Evolutionary conservation across 2,113 vertebrate genomes (phyloP).

Genomic region (Chrysochloris asiatica): DNA sequence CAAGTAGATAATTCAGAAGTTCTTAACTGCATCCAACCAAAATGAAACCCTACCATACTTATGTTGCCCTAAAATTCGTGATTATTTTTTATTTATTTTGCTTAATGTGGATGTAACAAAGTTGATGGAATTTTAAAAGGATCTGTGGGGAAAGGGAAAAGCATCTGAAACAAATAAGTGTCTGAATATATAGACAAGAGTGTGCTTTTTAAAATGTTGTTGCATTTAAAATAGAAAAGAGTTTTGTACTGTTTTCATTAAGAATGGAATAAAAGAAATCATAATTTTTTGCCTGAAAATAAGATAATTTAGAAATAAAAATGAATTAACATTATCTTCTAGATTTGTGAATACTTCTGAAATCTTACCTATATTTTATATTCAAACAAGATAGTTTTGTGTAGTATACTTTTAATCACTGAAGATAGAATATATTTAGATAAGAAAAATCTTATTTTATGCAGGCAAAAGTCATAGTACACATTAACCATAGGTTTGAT

Average conservation of each 20-base stretch:
- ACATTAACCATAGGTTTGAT: neutral
- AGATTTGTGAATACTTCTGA: neutral
- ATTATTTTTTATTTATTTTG: slow-evolving; percentile 9
- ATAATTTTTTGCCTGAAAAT: neutral
- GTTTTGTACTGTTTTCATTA: neutral
- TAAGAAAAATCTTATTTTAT: slow-evolving; percentile 26
- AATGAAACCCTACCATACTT: neutral
- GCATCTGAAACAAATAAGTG: neutral
- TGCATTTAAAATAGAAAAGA: neutral
- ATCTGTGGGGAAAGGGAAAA: neutral
- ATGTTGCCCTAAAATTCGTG: neutral
- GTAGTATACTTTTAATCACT: neutral
- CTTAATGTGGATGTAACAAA: neutral
- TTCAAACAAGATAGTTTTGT: neutral
- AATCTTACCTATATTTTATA: neutral
- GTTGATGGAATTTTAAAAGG: neutral
- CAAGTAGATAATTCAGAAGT: neutral
- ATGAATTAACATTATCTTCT: neutral
- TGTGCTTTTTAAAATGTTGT: neutral
- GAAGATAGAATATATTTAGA: neutral
- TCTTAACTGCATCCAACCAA: neutral
- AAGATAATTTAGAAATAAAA: neutral
- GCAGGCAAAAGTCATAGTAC: neutral
- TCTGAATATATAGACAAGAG: neutral
- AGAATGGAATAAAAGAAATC: neutral